phyloP scores from a whole-genome alignment of 2,113 vertebrate genomes.

The Glaucidium brasilianum region DNA sequence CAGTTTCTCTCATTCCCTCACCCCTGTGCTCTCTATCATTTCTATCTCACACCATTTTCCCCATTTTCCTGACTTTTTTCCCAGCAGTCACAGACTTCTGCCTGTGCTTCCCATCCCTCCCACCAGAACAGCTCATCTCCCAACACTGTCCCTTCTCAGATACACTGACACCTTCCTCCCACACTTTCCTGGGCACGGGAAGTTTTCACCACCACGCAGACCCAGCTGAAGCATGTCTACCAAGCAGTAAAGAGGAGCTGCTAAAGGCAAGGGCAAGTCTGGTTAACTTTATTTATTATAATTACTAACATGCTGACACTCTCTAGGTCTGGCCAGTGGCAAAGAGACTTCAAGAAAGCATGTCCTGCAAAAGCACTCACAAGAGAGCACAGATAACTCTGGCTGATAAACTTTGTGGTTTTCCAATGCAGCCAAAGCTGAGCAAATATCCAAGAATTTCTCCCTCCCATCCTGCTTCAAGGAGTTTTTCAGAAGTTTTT shows the following conservation, averaged over 20 bases:
- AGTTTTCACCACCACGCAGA: not conserved
- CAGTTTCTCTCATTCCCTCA: not conserved
- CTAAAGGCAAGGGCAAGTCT: not conserved
- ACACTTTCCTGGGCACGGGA: rapidly evolving
- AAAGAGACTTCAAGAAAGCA: rapidly evolving
- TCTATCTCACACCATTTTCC: not conserved
- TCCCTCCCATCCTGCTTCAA: not conserved
- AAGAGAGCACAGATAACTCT: not conserved
- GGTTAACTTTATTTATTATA: not conserved
- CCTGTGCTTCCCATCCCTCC: not conserved
- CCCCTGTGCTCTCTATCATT: not conserved
- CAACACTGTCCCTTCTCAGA: rapidly evolving
- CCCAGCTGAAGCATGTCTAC: not conserved
- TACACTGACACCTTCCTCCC: not conserved
- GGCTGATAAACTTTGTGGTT: not conserved
- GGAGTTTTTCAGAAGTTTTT: not conserved
- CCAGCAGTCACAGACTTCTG: not conserved
- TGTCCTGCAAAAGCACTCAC: not conserved
- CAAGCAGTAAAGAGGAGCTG: not conserved
- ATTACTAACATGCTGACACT: not conserved
- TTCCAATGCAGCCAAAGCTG: not conserved
- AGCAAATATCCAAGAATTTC: not conserved
- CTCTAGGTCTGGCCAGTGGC: not conserved
- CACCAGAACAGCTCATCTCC: not conserved
- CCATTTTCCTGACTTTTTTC: not conserved